Evolutionary conservation across 2,888 invertebrate genomes (phyloP), one percentile per base, ranked within the genome.

Genomic region (Cephonodes hylas): DNA sequence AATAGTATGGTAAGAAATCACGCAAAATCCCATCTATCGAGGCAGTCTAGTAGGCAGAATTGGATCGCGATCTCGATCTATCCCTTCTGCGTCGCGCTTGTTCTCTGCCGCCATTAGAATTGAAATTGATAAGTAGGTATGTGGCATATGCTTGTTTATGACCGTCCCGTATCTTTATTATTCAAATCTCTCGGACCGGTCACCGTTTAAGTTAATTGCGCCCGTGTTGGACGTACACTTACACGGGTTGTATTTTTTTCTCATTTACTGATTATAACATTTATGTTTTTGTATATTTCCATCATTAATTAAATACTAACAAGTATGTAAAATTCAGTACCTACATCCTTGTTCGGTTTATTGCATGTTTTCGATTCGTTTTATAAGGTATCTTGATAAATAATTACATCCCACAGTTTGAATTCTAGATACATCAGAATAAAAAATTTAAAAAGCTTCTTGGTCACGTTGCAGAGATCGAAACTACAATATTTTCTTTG

Each of bases 71-170:
- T 27, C 15, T 25, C 18, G n/a, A 15, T 27, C 0, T 22, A 1
- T 23, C 31, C 46, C 27, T 1, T 31, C 22, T 58, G 44, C 10
- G 42, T 18, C 60, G 59, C 62, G 38, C 63, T 60, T 74, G 73
- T 68, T 86, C 88, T 82, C 60, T 79, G 74, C 66, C 74, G 67
- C 75, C 75, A 83, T 81, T 85, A 85, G 84, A 85, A 86, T 87
- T 88, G 84, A 86, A 85, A 84, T 85, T 82, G 86, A 85, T 86
- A 89, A 88, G 86, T 85, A 85, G 85, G 85, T 85, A 88, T 85
- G 90, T 91, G 88, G 85, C 83, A 81, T 91, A 89, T 89, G 89
- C 84, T 86, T 83, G 85, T 90, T 89, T 89, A 88, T 85, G 80
- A 79, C 73, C 73, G 77, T 75, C 70, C 79, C 81, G 74, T 89